phyloP scores from a whole-genome alignment of 1,140 invertebrate species.

The Charaxes varanes region DNA sequence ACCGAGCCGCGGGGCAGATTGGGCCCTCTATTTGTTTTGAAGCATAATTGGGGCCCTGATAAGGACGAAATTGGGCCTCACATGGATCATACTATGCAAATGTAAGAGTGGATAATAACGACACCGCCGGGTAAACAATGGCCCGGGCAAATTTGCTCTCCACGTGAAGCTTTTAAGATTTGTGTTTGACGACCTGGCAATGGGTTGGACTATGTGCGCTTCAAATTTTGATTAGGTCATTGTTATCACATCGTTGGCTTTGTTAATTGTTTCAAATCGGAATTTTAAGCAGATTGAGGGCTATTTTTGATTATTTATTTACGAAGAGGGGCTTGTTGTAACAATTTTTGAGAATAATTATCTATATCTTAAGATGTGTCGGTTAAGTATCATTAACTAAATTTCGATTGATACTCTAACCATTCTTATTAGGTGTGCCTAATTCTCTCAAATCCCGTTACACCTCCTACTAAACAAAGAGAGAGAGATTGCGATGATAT shows the following conservation, averaged over 20 bases:
- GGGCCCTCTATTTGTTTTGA: constrained; percentile 49
- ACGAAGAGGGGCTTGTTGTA: too few relatives aligned
- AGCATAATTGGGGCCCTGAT: constrained; percentile 47
- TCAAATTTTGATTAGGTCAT: constrained; percentile 6
- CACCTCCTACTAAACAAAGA: too few relatives aligned
- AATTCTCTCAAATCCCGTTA: too few relatives aligned
- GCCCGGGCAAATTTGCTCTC: constrained; percentile 35
- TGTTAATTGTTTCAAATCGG: too few relatives aligned
- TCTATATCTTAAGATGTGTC: too few relatives aligned
- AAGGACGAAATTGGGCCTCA: constrained; percentile 43
- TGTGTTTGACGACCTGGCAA: constrained; percentile 20
- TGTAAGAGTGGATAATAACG: constrained; percentile 52
- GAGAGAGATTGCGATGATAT: too few relatives aligned
- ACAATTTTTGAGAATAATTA: too few relatives aligned
- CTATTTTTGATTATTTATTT: too few relatives aligned
- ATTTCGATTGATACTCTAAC: too few relatives aligned
- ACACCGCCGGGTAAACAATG: constrained; percentile 33
- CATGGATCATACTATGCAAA: constrained; percentile 49
- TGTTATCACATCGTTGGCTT: constrained; percentile 1
- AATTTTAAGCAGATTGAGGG: too few relatives aligned
- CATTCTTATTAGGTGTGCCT: too few relatives aligned
- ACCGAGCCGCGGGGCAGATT: constrained; percentile 31
- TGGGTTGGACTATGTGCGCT: constrained; percentile 12
- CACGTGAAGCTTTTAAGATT: constrained; percentile 41
- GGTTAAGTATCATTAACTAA: too few relatives aligned